A percentile compares a stretch with the other conserved stretches of the same genome.
These are phyloP conservation scores for Drosophila lacicola DNA, from an alignment of 2,888 invertebrate genomes.

Conservation along the genomic window DNA sequence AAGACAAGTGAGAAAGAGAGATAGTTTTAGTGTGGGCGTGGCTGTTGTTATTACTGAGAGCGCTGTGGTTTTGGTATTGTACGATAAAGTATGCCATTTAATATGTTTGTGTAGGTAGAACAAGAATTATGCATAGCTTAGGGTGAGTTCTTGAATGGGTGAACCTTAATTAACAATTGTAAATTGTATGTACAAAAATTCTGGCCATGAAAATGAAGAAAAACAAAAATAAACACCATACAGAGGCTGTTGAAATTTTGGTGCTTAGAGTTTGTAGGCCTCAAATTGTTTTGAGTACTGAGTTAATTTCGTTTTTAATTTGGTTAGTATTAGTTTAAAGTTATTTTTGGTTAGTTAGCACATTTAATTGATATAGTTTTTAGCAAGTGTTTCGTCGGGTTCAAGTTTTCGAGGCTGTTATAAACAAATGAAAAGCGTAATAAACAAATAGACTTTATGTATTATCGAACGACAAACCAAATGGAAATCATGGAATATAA, in stretches of 20 bases:
- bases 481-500: slow-evolving; percentile 31
- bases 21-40: slow-evolving; percentile 69
- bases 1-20: slow-evolving; percentile 68
- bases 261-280: slow-evolving; percentile 35
- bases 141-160: slow-evolving; percentile 23
- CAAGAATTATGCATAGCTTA: slow-evolving; percentile 49
- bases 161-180: slow-evolving; percentile 33
- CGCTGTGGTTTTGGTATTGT: slow-evolving; percentile 32
- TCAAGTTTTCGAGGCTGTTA: slow-evolving; percentile 82
- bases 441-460: slow-evolving; percentile 25
- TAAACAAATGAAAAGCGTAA: slow-evolving; percentile 59
- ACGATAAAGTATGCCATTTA: slow-evolving; percentile 36
- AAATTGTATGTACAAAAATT: slow-evolving; percentile 63
- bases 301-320: slow-evolving; percentile 34
- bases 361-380: slow-evolving; percentile 57
- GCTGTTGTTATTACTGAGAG: slow-evolving; percentile 41
- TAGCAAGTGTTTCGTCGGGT: slow-evolving; percentile 85
- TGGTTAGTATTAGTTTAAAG: slow-evolving; percentile 40
- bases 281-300: slow-evolving; percentile 28
- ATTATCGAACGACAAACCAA: slow-evolving; percentile 23
- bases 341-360: slow-evolving; percentile 36
- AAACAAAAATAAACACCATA: slow-evolving; percentile 10
- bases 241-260: slow-evolving; percentile 44
- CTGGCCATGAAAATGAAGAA: slow-evolving; percentile 62
- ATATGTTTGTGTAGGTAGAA: slow-evolving; percentile 32